Evolutionary conservation across 1,140 invertebrate genomes (phyloP), one percentile per base, ranked within the genome.

Genomic region (Ephestia elutella): DNA sequence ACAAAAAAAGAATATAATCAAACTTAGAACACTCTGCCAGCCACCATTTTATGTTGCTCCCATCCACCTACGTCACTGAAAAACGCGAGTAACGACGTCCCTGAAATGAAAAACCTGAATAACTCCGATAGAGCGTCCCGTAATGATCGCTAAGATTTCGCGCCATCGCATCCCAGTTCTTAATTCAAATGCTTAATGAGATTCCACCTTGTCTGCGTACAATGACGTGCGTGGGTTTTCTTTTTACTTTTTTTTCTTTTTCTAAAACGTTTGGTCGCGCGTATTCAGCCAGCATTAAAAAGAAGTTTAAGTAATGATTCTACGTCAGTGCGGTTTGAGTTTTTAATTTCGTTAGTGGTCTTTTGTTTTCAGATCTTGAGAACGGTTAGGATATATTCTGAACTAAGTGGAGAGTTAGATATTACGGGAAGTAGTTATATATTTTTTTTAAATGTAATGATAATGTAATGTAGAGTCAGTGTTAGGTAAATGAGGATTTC

Each of bases 281-380:
- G 51, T 38, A 54, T 59, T 59, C 57, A 57, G 44, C 56, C 35
- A 49, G 51, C 25, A 13, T 56, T 60, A 21, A 56, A 60, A 60
- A 60, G 59, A 60, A 49, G 59, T 60, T 60, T 56, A 60, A 60
- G 59, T 60, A 60, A 60, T 60, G 59, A 60, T 60, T 44, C 59
- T 60, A 56, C 54, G 21, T 60, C 18, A 25, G 21, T 25, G 50
- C 50, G 25, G 19, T 53, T 48, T 49, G 35, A 48, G 30, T 35
- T 60, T 60, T 60, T 60, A 60, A 60, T 60, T 60, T 60, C 15
- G 54, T 60, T 60, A 60, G 59, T 60, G 59, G 54, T 54, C 49
- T 60, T 56, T 60, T 60, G 59, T 15, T 15, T 44, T 44, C 1
- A 44, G 15, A 44, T 44, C 38, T 44, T 44, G 38, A 13, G 38